Percentiles rank a stretch among this genome's conserved stretches.
These are phyloP conservation scores for Listrodromus nycthemerus DNA, from an alignment of 2,888 invertebrate genomes.

Conservation along the genomic window DNA sequence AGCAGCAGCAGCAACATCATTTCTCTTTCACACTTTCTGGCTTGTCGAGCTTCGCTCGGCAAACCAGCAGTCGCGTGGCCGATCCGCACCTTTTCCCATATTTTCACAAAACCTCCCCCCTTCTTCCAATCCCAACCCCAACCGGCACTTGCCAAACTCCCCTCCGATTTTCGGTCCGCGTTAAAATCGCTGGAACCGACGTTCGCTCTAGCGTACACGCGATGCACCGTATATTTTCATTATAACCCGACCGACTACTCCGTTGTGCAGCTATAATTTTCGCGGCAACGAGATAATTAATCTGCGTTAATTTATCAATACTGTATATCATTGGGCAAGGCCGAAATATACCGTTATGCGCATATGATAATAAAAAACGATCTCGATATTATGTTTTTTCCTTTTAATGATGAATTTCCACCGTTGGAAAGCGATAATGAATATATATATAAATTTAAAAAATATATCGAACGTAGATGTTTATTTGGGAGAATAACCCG, in stretches of 20 bases:
- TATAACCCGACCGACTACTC: slow-evolving; percentile 45
- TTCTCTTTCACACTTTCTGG: slow-evolving; percentile 12
- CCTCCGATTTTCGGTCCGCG: slow-evolving; percentile 28
- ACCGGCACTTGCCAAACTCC: neutral
- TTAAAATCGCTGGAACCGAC: slow-evolving; percentile 33
- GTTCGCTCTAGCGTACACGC: slow-evolving; percentile 31
- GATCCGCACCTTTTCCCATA: slow-evolving; percentile 47
- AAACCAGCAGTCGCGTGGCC: slow-evolving; percentile 2
- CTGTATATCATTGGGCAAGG: neutral
- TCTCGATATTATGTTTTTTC: neutral
- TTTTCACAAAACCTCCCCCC: slow-evolving; percentile 40
- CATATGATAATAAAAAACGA: neutral
- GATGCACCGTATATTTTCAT: slow-evolving; percentile 60
- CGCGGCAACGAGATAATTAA: slow-evolving; percentile 59
- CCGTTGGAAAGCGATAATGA: too few relatives aligned
- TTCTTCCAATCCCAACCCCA: slow-evolving; percentile 1
- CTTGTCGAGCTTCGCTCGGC: slow-evolving; percentile 10
- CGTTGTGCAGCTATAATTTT: slow-evolving; percentile 46
- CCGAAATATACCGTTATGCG: neutral
- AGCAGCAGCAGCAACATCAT: neutral
- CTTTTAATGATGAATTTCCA: too few relatives aligned
- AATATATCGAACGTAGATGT: too few relatives aligned
- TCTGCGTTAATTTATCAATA: slow-evolving; percentile 61
- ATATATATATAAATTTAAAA: too few relatives aligned
- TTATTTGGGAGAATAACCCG: too few relatives aligned